These are phyloP conservation scores for Brachionus sp. DNA, from an alignment of 1,140 invertebrate genomes.

Conservation along the genomic window DNA sequence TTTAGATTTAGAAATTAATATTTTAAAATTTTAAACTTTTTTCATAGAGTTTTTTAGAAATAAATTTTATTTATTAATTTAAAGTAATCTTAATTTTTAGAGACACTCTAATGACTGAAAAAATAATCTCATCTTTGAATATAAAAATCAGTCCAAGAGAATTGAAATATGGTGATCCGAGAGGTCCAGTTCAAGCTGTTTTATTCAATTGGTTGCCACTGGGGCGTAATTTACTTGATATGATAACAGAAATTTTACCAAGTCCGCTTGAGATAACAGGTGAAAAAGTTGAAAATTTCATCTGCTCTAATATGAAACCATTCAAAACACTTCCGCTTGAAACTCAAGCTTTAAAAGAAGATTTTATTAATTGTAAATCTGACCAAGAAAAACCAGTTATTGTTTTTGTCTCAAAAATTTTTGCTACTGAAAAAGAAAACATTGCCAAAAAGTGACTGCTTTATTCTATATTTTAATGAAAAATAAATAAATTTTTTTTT, in stretches of 20 bases:
- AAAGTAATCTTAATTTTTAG: background rate
- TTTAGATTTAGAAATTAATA: too few species aligned
- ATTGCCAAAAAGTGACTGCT: slow-evolving; percentile 5
- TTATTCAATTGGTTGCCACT: slow-evolving; percentile 44
- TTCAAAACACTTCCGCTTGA: slow-evolving; percentile 69
- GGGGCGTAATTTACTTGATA: slow-evolving; percentile 53
- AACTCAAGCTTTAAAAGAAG: slow-evolving; percentile 65
- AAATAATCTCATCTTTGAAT: slow-evolving; percentile 35
- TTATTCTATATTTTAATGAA: slow-evolving; percentile 62
- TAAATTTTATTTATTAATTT: background rate
- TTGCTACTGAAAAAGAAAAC: slow-evolving; percentile 63
- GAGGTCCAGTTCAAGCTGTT: slow-evolving; percentile 29
- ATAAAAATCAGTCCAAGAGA: slow-evolving; percentile 37
- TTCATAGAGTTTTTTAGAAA: too few species aligned
- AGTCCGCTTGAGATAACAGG: slow-evolving; percentile 72
- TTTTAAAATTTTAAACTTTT: too few species aligned
- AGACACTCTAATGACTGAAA: slow-evolving; percentile 33
- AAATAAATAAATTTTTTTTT: slow-evolving; percentile 58
- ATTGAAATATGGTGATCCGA: slow-evolving; percentile 38
- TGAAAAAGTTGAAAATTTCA: slow-evolving; percentile 72
- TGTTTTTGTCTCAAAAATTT: slow-evolving; percentile 92
- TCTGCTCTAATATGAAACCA: slow-evolving; percentile 68
- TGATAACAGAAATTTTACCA: slow-evolving; percentile 75
- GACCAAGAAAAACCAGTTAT: slow-evolving; percentile 69
- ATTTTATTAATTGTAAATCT: slow-evolving; percentile 70